phyloP scores from a whole-genome alignment of 2,113 vertebrate genomes.

The Columbina picui region DNA sequence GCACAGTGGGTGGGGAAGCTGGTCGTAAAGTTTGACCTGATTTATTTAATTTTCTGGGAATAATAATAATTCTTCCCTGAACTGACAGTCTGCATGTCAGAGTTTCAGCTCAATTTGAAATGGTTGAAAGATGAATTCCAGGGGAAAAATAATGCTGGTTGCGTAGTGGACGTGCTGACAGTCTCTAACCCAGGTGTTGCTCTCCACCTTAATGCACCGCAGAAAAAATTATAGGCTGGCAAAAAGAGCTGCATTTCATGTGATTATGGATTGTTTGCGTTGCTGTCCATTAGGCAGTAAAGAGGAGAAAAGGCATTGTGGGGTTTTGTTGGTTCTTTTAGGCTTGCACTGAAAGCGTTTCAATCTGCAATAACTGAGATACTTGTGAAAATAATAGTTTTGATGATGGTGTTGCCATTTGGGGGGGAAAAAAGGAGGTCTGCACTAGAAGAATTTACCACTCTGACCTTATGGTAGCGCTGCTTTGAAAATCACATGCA shows the following conservation, averaged over 20 bases:
- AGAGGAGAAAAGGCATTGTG: not conserved
- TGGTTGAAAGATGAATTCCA: conserved; percentile 49
- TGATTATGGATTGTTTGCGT: conserved; percentile 43
- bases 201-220: not conserved
- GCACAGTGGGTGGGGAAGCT: not conserved
- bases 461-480: not conserved
- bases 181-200: conserved; percentile 26
- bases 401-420: not conserved
- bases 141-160: conserved; percentile 10
- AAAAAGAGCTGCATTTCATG: conserved; percentile 21
- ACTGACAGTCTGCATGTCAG: conserved; percentile 39
- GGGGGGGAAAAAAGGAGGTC: not conserved
- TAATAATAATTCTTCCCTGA: conserved; percentile 38
- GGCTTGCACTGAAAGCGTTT: not conserved
- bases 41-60: conserved; percentile 47
- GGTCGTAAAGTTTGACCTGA: not conserved
- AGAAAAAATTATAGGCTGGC: conserved; percentile 39
- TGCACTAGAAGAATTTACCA: not conserved
- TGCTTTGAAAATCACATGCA: not conserved
- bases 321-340: not conserved
- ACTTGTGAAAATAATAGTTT: not conserved
- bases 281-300: conserved; percentile 25
- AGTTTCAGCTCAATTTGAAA: conserved; percentile 58
- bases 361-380: not conserved
- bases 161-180: conserved; percentile 37